phyloP scores from a whole-genome alignment of 2,113 vertebrate genomes.

The Podarcis raffonei region DNA sequence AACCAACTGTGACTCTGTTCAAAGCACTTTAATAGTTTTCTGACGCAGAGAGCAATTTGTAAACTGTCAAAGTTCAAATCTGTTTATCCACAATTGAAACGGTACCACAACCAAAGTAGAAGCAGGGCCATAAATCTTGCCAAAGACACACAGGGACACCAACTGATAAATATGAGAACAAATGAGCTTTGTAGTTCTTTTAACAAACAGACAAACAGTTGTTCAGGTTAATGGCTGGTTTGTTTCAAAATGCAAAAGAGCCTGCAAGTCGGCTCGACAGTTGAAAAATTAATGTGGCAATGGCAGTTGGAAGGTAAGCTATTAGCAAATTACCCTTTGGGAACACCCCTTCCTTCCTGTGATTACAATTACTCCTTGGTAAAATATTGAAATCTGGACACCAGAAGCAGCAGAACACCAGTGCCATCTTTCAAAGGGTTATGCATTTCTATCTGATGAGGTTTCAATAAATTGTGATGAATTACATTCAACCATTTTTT shows the following conservation, averaged over 20 bases:
- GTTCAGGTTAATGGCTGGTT: slow-evolving; percentile 25
- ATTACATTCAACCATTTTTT: not conserved
- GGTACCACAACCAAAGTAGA: slow-evolving; percentile 1
- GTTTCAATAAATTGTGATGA: not conserved
- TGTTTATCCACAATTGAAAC: slow-evolving; percentile 43
- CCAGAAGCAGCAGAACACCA: not conserved
- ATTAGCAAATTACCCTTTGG: slow-evolving; percentile 9
- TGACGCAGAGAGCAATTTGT: slow-evolving; percentile 52
- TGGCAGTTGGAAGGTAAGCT: slow-evolving; percentile 32
- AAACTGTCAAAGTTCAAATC: slow-evolving; percentile 41
- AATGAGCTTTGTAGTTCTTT: slow-evolving; percentile 57
- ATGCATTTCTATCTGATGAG: not conserved
- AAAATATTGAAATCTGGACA: not conserved
- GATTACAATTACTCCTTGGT: not conserved
- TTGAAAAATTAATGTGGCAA: slow-evolving; percentile 51
- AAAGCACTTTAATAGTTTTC: slow-evolving; percentile 30
- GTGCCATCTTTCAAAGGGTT: not conserved
- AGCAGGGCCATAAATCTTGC: slow-evolving; percentile 58
- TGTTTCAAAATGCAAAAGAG: slow-evolving; percentile 42
- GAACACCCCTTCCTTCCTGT: not conserved
- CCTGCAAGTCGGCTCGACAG: slow-evolving; percentile 19
- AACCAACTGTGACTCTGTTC: slow-evolving; percentile 36
- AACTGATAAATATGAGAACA: slow-evolving; percentile 47
- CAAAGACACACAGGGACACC: slow-evolving; percentile 36
- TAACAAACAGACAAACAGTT: slow-evolving; percentile 32